Conservation (phyloP, 2,797 vertebrate genomes). For the Bradypodion ventrale region DNA sequence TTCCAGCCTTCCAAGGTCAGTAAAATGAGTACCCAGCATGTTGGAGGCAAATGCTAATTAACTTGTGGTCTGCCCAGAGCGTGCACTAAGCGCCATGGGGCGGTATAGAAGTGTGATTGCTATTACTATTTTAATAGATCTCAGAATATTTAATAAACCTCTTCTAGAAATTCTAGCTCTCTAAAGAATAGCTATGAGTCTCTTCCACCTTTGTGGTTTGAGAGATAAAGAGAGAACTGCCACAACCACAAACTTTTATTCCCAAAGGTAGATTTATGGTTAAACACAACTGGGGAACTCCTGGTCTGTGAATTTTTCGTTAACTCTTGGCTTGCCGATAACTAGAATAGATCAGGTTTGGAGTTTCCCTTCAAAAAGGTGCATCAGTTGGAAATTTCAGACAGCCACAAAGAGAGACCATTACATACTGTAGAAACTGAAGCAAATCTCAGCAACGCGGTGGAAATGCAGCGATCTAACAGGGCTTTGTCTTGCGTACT, state of each 20-base stretch:
- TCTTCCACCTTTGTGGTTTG: background rate
- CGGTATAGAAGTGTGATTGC: no score
- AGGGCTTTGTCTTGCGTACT: slow-evolving; percentile 30
- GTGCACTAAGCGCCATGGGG: no score
- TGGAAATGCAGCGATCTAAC: slow-evolving; percentile 2
- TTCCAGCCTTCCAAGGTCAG: no score
- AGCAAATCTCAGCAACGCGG: background rate
- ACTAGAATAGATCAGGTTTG: background rate
- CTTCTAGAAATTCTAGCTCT: background rate
- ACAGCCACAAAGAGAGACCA: background rate
- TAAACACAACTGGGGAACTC: no score
- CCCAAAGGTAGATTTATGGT: no score
- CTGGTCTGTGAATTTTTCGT: background rate
- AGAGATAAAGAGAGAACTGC: background rate
- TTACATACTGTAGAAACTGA: background rate
- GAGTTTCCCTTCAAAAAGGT: background rate
- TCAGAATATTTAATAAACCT: background rate
- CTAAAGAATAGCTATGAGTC: background rate
- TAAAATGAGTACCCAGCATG: no score
- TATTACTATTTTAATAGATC: no score
- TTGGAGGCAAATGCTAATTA: no score
- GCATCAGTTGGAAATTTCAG: background rate
- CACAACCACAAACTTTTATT: no score
- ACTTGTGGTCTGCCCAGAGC: no score
- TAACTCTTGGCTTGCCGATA: background rate